phyloP scores from a whole-genome alignment of 1,140 invertebrate genomes.

The Drosophila santomea region DNA sequence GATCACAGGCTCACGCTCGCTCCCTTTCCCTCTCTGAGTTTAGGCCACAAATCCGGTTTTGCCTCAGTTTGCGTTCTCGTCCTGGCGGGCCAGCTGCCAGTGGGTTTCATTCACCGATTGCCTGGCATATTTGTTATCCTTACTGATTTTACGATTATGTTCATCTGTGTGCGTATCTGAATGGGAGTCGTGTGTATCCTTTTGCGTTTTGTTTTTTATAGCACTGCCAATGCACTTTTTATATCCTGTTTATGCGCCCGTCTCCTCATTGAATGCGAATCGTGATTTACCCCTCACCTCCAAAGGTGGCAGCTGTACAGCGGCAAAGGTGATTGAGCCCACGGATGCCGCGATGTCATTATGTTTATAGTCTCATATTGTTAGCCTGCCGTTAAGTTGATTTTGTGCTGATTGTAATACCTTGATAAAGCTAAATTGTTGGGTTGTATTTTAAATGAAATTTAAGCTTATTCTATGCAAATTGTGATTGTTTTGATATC shows the following conservation, averaged over 20 bases:
- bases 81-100: slow-evolving; percentile 67
- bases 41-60: slow-evolving; percentile 71
- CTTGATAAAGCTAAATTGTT: slow-evolving; percentile 20
- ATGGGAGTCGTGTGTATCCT: slow-evolving; percentile 47
- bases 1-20: slow-evolving; percentile 23
- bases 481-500: background rate
- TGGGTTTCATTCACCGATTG: slow-evolving; percentile 62
- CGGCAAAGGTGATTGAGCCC: slow-evolving; percentile 59
- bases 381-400: slow-evolving; percentile 34
- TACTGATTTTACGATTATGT: slow-evolving; percentile 70
- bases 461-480: background rate
- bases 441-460: background rate
- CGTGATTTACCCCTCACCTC: slow-evolving; percentile 54
- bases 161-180: slow-evolving; percentile 42
- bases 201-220: slow-evolving; percentile 46
- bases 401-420: slow-evolving; percentile 28
- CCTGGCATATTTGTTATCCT: slow-evolving; percentile 69
- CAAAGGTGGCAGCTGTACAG: slow-evolving; percentile 38
- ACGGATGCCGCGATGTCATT: slow-evolving; percentile 27
- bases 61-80: slow-evolving; percentile 43
- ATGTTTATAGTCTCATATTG: slow-evolving; percentile 41
- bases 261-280: slow-evolving; percentile 56
- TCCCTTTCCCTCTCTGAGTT: slow-evolving; percentile 48
- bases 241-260: slow-evolving; percentile 80
- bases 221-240: slow-evolving; percentile 77